phyloP scores from a whole-genome alignment of 2,797 vertebrate species.

The Anguilla pacifica region DNA sequence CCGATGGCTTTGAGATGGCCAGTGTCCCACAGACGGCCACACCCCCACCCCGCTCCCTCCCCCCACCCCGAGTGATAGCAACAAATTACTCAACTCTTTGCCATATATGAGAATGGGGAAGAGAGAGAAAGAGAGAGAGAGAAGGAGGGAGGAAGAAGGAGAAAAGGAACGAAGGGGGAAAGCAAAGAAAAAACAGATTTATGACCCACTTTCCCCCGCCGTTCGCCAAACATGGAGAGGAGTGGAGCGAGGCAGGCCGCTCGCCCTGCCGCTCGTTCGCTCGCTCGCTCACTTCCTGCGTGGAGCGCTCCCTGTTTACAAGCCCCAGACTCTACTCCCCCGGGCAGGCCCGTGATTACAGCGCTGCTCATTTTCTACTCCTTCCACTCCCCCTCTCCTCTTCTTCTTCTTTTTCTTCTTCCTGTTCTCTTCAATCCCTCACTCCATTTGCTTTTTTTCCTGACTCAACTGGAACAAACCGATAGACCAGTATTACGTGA shows the following conservation, averaged over 20 bases:
- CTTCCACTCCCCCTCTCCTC: constrained; percentile 4
- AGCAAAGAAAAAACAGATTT: neutral
- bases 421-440: neutral
- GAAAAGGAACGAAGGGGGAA: neutral
- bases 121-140: neutral
- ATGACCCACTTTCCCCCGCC: constrained; percentile 28
- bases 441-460: neutral
- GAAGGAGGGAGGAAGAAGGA: neutral
- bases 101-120: neutral
- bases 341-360: constrained; percentile 60
- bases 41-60: neutral
- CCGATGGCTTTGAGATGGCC: neutral
- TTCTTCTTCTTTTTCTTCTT: neutral
- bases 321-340: constrained; percentile 69
- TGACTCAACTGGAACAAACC: no score
- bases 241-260: neutral
- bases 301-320: constrained; percentile 55
- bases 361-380: constrained; percentile 52
- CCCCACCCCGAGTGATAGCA: neutral
- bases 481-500: neutral
- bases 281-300: constrained; percentile 44
- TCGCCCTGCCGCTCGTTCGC: neutral
- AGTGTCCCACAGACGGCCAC: neutral
- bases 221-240: constrained; percentile 38
- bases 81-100: neutral